These are phyloP conservation scores for Gallinago solitaria DNA, from an alignment of 2,797 vertebrate genomes.

Conservation along the genomic window DNA sequence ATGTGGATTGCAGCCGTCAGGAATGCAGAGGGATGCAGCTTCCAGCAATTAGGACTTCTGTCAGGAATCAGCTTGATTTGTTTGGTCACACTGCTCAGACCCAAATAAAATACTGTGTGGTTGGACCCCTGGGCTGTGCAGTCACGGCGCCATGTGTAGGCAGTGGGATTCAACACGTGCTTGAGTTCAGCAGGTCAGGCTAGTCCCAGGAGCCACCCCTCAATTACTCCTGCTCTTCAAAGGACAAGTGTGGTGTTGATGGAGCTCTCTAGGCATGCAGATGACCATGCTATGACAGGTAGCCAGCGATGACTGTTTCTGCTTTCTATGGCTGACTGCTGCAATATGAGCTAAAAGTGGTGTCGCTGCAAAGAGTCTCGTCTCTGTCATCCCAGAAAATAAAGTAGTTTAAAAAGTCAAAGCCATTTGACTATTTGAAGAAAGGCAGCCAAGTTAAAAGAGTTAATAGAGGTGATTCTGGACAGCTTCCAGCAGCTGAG, in stretches of 20 bases:
- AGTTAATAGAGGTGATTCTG: slow-evolving; percentile 55
- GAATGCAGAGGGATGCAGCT: background rate
- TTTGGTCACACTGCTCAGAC: background rate
- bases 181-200: background rate
- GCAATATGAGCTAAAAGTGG: background rate
- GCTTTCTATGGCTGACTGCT: background rate
- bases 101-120: background rate
- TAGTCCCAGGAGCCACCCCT: background rate
- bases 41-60: background rate
- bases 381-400: background rate
- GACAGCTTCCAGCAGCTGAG: slow-evolving; percentile 27
- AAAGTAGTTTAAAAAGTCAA: background rate
- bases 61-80: background rate
- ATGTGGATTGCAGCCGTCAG: background rate
- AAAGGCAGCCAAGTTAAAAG: slow-evolving; percentile 21
- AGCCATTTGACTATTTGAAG: background rate
- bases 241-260: background rate
- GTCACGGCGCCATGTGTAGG: accelerated
- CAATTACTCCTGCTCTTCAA: background rate
- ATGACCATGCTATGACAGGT: background rate
- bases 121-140: background rate
- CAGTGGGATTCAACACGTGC: background rate
- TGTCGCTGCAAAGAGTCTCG: background rate
- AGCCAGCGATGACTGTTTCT: background rate
- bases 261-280: background rate